These are phyloP conservation scores for Epirrhoe tristata DNA, from an alignment of 2,888 invertebrate genomes.

Conservation along the genomic window DNA sequence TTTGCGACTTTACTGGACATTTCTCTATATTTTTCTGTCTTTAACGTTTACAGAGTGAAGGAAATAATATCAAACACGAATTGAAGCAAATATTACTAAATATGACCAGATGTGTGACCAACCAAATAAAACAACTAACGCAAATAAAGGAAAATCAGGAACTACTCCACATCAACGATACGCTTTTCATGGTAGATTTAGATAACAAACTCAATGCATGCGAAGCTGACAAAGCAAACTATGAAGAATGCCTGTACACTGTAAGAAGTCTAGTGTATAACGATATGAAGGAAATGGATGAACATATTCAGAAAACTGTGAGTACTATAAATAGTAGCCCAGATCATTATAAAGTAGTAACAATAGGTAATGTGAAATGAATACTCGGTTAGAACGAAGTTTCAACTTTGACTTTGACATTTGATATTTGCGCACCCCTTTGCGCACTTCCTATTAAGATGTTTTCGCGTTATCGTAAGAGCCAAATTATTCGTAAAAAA, in stretches of 20 bases:
- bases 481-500: too few relatives aligned
- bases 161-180: constrained; percentile 45
- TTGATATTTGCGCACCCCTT: too few relatives aligned
- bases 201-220: constrained; percentile 54
- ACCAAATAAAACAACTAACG: constrained; percentile 45
- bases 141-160: constrained; percentile 36
- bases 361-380: too few relatives aligned
- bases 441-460: too few relatives aligned
- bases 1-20: too few relatives aligned
- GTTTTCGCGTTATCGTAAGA: too few relatives aligned
- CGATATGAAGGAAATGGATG: constrained; percentile 51
- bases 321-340: constrained; percentile 41
- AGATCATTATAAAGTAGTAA: too few relatives aligned
- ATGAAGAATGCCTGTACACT: constrained; percentile 53
- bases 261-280: constrained; percentile 50
- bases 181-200: constrained; percentile 47
- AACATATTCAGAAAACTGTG: constrained; percentile 53
- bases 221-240: constrained; percentile 40
- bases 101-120: constrained; percentile 53
- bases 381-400: too few relatives aligned
- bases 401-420: too few relatives aligned
- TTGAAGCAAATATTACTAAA: constrained; percentile 48
- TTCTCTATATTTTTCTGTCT: too few relatives aligned
- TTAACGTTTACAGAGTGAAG: constrained; percentile 57
- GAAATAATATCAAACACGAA: constrained; percentile 48